Base-by-base conservation (phyloP, 1,140 invertebrate genomes). In the Diorhabda elongata region DNA sequence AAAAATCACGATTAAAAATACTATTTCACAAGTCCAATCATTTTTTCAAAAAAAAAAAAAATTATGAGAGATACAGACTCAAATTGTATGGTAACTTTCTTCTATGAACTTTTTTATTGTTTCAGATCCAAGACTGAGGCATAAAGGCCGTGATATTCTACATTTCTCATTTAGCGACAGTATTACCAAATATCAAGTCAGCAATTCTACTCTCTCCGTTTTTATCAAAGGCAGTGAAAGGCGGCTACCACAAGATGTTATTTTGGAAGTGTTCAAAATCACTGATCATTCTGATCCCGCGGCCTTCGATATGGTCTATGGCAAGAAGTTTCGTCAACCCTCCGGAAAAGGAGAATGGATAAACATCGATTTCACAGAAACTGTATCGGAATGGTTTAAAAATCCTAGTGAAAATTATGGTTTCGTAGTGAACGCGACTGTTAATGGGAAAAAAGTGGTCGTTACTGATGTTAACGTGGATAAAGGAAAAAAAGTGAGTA, bases 341-440 rank as follows among this genome's bases (percentile, higher is more conserved):
- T 70, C 71, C 42, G 81, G 85, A 3, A 75, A 79, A 6, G 91
- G 91, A 0, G 85, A 85, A 61, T 93, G 91, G 91, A 78, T 92
- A 6, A 87, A 87, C 67, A 82, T 94, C 7, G 91, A 94, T 73
- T 82, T 94, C 0, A 89, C 88, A n/a, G 85, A 86, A n/a, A 86
- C 92, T 79, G 87, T 94, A 2, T 84, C 85, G 57, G 87, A 91
- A 52, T 93, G 92, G 89, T 89, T 91, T 78, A 87, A 87, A 58
- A 84, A 88, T 74, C 87, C 89, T 2, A 82, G 87, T 58, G 88
- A 90, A 66, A 91, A 90, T 74, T 84, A 91, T 64, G 92, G 91
- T 4, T 86, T 95, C 66, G 86, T 90, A 2, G 83, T 93, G 44
- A 91, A 90, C 81, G 87, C 89, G 65, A 83, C 84, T 47, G 68